Evolutionary conservation across 2,113 vertebrate genomes (phyloP).

Genomic region (Ageneiosus marmoratus): DNA sequence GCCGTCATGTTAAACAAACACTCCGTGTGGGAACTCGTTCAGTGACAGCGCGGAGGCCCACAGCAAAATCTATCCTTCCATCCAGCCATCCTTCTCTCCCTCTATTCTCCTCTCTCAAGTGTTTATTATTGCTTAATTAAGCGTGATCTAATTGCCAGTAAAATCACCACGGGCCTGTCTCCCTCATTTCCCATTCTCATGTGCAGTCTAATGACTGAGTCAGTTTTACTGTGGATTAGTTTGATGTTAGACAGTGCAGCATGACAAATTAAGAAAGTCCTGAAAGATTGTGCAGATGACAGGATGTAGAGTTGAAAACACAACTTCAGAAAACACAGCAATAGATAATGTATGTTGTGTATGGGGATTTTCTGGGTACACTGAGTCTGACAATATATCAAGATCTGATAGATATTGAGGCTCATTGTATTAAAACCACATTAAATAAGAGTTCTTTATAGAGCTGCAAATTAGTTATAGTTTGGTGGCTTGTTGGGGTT

Average conservation of each 20-base stretch:
- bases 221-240: slow-evolving; percentile 49
- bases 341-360: neutral
- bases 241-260: slow-evolving; percentile 38
- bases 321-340: neutral
- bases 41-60: slow-evolving; percentile 38
- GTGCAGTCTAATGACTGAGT: slow-evolving; percentile 44
- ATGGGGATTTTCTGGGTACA: neutral
- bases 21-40: slow-evolving; percentile 32
- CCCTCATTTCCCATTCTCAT: slow-evolving; percentile 36
- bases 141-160: slow-evolving; percentile 49
- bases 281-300: slow-evolving; percentile 5
- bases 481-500: neutral
- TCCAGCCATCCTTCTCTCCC: slow-evolving; percentile 25
- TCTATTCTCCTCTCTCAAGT: slow-evolving; percentile 37
- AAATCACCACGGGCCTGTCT: slow-evolving; percentile 46
- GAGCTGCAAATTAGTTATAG: neutral
- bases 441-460: neutral
- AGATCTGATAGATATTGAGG: neutral
- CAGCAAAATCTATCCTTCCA: slow-evolving; percentile 34
- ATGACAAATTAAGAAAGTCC: neutral
- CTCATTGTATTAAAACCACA: neutral
- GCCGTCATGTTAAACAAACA: slow-evolving; percentile 50
- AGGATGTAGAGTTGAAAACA: neutral
- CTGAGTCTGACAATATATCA: neutral
- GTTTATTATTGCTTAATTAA: slow-evolving; percentile 53